Base-by-base conservation (phyloP, 2,113 vertebrate genomes). In the Prolemur simus region DNA sequence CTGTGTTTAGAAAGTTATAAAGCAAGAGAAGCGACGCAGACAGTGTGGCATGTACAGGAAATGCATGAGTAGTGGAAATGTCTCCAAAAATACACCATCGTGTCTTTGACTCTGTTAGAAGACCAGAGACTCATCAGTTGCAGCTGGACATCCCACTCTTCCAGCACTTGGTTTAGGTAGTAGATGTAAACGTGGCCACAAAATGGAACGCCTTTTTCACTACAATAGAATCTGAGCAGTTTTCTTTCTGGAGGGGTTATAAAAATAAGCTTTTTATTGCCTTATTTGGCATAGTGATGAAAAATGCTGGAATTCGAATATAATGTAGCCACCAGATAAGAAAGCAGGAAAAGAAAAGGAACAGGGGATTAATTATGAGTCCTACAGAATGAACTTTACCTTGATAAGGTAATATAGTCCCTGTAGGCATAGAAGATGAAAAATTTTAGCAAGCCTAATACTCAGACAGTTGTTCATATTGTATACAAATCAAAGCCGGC, bases 241-340 rank as follows among this genome's bases (percentile, higher is more conserved):
- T 90, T 97, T 92, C 91, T 97, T 97, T 95, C 74, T 95, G 91
- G 86, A 97, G 87, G 89, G 89, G 63, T 96, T 96, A 93, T 84
- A 97, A 88, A 97, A 98, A 96, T 80, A 97, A 10, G 20, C 94
- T 98, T 95, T 98, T 96, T 52, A 91, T 97, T 96, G 93, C 98
- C 97, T 98, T 98, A 97, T 97, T 97, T 98, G 97, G 98, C 97
- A 97, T 39, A n/a, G 86, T 23, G 94, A 98, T 95, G 96, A 97
- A 98, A 98, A 98, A 98, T 95, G 92, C 96, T 96, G 90, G 97
- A 97, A 98, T 98, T 97, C 97, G 97, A 95, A 97, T 92, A 96
- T 89, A 97, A 98, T 81, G 82, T 89, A 96, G 97, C 90, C 89
- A 97, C 93, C 94, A 89, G 96, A 98, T 97, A 87, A 94, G 96